Base-by-base conservation (phyloP, 2,113 vertebrate genomes). In the Myotis davidii region DNA sequence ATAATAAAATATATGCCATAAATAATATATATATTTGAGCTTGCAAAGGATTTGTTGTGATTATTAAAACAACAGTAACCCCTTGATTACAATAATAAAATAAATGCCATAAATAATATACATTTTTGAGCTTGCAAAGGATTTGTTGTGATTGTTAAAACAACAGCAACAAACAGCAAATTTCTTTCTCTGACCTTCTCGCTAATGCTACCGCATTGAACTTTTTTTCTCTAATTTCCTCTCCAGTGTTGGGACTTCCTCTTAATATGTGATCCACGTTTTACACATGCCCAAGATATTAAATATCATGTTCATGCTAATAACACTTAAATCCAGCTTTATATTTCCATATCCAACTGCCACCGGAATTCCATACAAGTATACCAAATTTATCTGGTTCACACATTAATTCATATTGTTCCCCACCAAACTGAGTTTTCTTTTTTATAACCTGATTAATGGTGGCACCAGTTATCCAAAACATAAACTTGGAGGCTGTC, bases 261-360 rank as follows among this genome's bases (percentile, higher is more conserved):
- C 16, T 50, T 79, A 85, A 5, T 16, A 37, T 54, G 27, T 72
- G 12, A 64, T 8, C 56, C 6, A 52, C 9, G 1, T 61, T 78
- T 74, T 13, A 88, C 3, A 23, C 3, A 76, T 21, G 85, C 12
- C 9, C 20, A 56, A 90, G 6, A 32, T 65, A 9, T 72, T 86
- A 78, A 85, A 69, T 90, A 90, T 70, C 17, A 70, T 45, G 2
- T 88, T 79, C 32, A 59, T 25, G 6, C 9, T 81, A 2, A 45
- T 83, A 79, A n/a, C 18, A 90, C 34, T 93, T 13, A 93, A 85
- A 79, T 84, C 5, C 14, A 96, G 21, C 72, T 34, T 65, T 61
- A 50, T 4, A 3, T 4, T 9, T 94, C 64, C 25, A 18, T 86
- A 54, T 76, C 21, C 21, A 93, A 29, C 9, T 50, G 48, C 13